Base-by-base conservation (phyloP, 2,113 vertebrate species). In the Thermophis baileyi region DNA sequence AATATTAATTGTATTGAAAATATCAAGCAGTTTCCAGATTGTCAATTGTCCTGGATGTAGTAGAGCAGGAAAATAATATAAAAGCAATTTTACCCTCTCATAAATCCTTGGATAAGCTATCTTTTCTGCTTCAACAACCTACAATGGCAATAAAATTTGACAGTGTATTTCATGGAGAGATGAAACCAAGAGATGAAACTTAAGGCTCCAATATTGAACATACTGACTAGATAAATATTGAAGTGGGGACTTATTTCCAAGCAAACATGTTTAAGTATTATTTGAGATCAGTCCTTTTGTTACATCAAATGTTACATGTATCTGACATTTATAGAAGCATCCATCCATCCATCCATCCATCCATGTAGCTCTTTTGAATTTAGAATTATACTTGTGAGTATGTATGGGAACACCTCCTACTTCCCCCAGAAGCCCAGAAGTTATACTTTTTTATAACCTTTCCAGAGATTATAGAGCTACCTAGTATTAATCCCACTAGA, bases 1-100 rank as follows among this genome's bases (percentile, higher is more conserved):
- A 93, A 54, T 74, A 91, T 88, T 91, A 88, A 88, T 53, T 60
- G 27, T 51, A 46, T 93, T 90, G 47, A 69, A 87, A 93, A 90
- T 46, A 54, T 87, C 63, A 74, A 40, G 69, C n/a, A 49, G 25
- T 22, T 20, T 24, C 92, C 4, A 88, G 49, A 27, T 55, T 40
- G 69, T 87, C 40, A 54, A 35, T 51, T 91, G 85, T 20, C 24
- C 30, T 47, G 47, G 40, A 55, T 53, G 35, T 60, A 49, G 47
- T 60, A n/a, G 60, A 93, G 46, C 85, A 53, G 47, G 12, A 90
- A 93, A 74, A 53, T 88, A 51, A 55, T 85, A 63, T 22, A 18
- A 74, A 63, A n/a, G 44, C 85, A 69, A 9, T 24, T 35, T 47
- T 47, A 4, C 4, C 10, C 25, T 47, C 3, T 85, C 12, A 47